Conservation (phyloP, 2,888 invertebrate species). For the Tetranychus piercei region DNA sequence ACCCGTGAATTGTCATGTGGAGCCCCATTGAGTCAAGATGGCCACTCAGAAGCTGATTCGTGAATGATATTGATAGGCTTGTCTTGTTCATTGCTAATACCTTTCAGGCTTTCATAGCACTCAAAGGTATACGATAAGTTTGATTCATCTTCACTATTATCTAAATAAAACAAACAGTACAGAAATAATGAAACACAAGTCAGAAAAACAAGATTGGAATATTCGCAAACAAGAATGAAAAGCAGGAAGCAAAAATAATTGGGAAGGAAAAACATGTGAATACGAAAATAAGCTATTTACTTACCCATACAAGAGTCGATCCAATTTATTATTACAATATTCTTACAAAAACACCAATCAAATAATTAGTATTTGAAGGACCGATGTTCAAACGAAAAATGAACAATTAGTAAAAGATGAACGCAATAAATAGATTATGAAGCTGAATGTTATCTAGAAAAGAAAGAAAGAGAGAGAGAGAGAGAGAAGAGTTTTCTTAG, state of each 20-base stretch:
- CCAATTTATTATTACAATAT: neutral
- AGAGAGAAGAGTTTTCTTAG: too few species aligned
- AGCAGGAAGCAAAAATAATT: neutral
- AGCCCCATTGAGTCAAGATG: conserved; percentile 65
- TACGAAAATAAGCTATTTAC: neutral
- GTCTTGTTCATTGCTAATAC: neutral
- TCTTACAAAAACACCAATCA: neutral
- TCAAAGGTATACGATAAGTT: neutral
- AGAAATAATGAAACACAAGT: neutral
- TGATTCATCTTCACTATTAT: neutral
- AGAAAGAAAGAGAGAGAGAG: too few species aligned
- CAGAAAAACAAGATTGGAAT: neutral
- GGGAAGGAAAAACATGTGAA: neutral
- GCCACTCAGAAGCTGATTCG: conserved; percentile 84
- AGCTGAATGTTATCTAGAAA: too few species aligned
- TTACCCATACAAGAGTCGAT: neutral
- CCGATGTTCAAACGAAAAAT: neutral
- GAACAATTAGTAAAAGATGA: neutral
- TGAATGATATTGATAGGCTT: conserved; percentile 35
- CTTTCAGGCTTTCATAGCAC: neutral
- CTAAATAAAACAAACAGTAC: neutral
- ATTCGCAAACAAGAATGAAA: neutral
- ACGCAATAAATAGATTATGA: neutral
- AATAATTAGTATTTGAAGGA: neutral
- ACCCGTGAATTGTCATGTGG: conserved; percentile 32